Evolutionary conservation across 2,113 vertebrate genomes (phyloP), one percentile per base, ranked within the genome.

Genomic region (Fukomys damarensis): DNA sequence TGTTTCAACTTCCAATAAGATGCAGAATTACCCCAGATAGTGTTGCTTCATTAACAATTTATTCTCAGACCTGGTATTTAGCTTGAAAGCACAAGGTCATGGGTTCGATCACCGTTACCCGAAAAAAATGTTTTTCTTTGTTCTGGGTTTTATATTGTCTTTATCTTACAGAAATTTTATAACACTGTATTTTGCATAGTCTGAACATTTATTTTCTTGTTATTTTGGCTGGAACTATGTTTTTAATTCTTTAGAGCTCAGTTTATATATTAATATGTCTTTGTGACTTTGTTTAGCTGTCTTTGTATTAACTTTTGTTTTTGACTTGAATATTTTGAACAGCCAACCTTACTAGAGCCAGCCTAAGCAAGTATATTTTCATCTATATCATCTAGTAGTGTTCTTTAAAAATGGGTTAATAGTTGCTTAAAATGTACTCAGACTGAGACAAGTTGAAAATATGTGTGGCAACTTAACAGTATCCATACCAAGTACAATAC

Each of bases 361-460:
- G 84, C 35, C 94, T 93, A 96, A 92, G 59, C 65, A 91, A 94
- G 85, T 94, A 89, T 81, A 94, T 96, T 95, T 77, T 95, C 11
- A 79, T 94, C 17, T n/a, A 12, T 93, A 52, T 91, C 91, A 85
- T 72, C 87, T 59, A 81, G 13, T 76, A 68, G 20, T 56, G 12
- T 92, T 96, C 83, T 94, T 85, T 90, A 54, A 89, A 95, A 97
- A 43, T 96, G n/a, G 26, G 35, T 96, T 91, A 93, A 94, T 93
- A 88, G 88, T 96, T 98, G 28, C 82, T 92, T 97, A 91, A 96
- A 97, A 86, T 19, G 56, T 82, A 86, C 17, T 92, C 41, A 96
- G 80, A 81, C 80, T 96, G 95, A 96, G 77, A 76, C n/a, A 97
- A 96, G 54, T 94, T 96, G 49, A 92, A 94, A 93, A 92, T 87